Evolutionary conservation across 2,797 vertebrate genomes (phyloP).

Genomic region (Gallinago solitaria): DNA sequence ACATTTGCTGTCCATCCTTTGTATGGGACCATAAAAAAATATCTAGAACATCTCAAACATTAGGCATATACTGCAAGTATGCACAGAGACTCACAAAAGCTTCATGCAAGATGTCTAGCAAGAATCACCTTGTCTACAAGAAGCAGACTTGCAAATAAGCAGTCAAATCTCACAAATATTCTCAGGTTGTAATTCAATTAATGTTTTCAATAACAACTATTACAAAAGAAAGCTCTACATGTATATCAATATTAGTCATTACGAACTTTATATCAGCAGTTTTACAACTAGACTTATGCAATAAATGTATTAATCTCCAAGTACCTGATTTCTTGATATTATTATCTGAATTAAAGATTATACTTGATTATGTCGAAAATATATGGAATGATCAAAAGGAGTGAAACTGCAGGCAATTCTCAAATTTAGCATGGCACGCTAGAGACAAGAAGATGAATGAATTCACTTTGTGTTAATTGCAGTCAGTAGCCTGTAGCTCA

Average conservation of each 20-base stretch:
- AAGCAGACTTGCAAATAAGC: not conserved
- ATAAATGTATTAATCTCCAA: not conserved
- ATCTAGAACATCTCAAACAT: too few species aligned
- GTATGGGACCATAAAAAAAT: too few species aligned
- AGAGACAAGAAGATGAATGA: not conserved
- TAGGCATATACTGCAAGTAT: too few species aligned
- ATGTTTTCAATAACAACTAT: not conserved
- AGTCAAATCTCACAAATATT: not conserved
- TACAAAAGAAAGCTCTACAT: not conserved
- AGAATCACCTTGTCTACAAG: not conserved
- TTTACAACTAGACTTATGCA: not conserved
- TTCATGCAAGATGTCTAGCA: accelerated
- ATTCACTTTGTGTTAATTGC: not conserved
- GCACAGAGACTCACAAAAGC: too few species aligned
- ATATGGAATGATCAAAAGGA: not conserved
- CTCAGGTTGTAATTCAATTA: not conserved
- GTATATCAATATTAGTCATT: not conserved
- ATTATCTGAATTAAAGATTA: not conserved
- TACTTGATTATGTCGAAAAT: not conserved
- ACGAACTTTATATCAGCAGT: not conserved
- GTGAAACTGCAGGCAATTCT: not conserved
- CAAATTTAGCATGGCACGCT: not conserved
- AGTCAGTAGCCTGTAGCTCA: not conserved
- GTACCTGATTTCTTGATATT: not conserved
- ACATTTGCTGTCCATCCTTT: too few species aligned